phyloP scores from a whole-genome alignment of 2,888 invertebrate genomes.

The Isotomurus palustris region DNA sequence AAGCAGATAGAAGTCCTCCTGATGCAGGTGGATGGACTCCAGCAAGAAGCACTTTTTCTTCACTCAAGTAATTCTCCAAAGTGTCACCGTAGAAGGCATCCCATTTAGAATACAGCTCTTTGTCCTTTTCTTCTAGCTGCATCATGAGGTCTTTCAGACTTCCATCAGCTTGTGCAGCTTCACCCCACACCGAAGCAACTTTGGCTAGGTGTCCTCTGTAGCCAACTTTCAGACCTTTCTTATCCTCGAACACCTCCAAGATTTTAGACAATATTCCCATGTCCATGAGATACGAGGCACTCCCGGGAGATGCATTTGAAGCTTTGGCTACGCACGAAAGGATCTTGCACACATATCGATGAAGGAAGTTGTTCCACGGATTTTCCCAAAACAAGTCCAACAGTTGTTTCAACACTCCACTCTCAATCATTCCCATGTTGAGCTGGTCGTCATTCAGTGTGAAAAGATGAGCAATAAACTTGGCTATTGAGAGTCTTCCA shows the following conservation, averaged over 20 bases:
- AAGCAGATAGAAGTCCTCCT: conserved; percentile 6
- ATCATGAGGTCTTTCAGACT: conserved; percentile 15
- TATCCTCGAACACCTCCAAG: conserved; percentile 25
- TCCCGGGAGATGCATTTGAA: background rate
- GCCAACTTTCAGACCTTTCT: conserved; percentile 25
- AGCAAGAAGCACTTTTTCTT: conserved; percentile 20
- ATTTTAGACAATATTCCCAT: conserved; percentile 27
- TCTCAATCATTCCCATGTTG: conserved; percentile 49
- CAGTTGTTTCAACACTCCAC: conserved; percentile 49
- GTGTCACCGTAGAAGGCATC: conserved; percentile 16
- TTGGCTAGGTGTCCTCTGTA: conserved; percentile 30
- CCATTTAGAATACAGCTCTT: conserved; percentile 1
- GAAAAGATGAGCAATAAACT: conserved; percentile 71
- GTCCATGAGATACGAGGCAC: conserved; percentile 15
- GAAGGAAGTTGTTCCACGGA: conserved; percentile 92
- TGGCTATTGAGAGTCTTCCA: conserved; percentile 72
- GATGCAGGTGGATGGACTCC: conserved; percentile 26
- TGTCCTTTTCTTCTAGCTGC: conserved; percentile 4
- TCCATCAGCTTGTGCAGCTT: conserved; percentile 15
- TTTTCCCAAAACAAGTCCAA: conserved; percentile 85
- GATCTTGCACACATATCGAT: conserved; percentile 50
- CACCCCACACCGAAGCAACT: conserved; percentile 20
- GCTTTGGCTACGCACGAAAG: conserved; percentile 31
- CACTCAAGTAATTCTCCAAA: conserved; percentile 11
- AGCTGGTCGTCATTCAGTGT: conserved; percentile 67